A percentile compares a stretch with the other conserved stretches of the same genome.
These are phyloP conservation scores for Silurus aristotelis DNA, from an alignment of 2,797 vertebrate species.

Conservation along the genomic window DNA sequence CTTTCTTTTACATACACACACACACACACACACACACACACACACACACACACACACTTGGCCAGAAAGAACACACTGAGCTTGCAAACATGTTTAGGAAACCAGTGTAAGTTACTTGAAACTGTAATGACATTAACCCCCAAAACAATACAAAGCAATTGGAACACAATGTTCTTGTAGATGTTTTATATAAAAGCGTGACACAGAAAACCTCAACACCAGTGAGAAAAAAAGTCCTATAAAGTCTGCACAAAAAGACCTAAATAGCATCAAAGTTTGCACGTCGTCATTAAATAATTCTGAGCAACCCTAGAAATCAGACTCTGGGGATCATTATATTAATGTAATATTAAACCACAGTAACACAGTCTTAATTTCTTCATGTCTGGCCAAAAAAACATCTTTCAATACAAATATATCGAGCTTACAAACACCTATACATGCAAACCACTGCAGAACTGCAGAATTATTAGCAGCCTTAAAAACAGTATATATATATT, in stretches of 20 bases:
- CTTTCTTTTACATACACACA: background rate
- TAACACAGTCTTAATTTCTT: background rate
- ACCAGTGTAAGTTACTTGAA: background rate
- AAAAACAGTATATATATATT: no score
- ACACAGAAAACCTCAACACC: background rate
- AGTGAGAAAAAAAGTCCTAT: background rate
- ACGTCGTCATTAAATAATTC: slow-evolving; percentile 14
- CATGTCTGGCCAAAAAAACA: background rate
- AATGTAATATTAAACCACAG: slow-evolving; percentile 1
- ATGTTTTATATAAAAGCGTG: background rate
- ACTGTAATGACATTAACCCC: background rate
- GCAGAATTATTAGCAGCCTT: background rate
- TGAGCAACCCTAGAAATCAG: background rate
- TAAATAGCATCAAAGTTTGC: slow-evolving; percentile 29
- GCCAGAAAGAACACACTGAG: background rate
- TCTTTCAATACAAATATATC: background rate
- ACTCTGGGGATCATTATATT: background rate
- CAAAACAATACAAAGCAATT: background rate
- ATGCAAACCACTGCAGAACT: background rate
- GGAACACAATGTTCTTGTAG: background rate
- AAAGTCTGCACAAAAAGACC: background rate
- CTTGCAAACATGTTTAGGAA: background rate
- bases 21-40: background rate
- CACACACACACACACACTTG: background rate
- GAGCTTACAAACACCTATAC: background rate